Evolutionary conservation across 2,888 invertebrate genomes (phyloP), one percentile per base, ranked within the genome.

Genomic region (Drosophila antonietae): DNA sequence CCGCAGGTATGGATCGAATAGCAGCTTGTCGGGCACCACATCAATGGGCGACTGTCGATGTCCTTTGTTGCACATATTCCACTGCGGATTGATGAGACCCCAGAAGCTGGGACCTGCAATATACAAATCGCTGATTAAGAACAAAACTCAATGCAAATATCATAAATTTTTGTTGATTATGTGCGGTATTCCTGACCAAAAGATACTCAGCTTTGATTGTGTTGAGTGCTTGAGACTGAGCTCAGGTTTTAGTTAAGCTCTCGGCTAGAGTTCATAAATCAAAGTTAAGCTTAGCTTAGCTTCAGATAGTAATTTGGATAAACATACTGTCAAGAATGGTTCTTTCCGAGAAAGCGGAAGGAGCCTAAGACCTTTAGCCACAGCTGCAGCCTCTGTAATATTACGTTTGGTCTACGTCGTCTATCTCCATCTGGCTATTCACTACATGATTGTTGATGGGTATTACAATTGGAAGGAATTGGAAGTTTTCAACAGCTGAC

Each of bases 1-100:
- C 90, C 97, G 95, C 79, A 99, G 94, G 94, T 97, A 97, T 10
- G 99, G 99, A 94, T 99, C 99, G 93, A 96, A 99, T 73, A 99
- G 95, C 78, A 99, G 94, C 92, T 97, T 97, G 89, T 96, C 96
- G 3, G 99, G 99, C 91, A 99, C 98, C 81, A 99, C 96, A 94
- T 99, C 98, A 92, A 99, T 97, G 3, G 99, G 99, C 75, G 98
- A 98, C 93, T 99, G 99, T 76, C 98, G 95, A 75, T 97, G 95
- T 52, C 99, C 99, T 93, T 98, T 98, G 93, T 96, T 97, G 94
- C 99, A 99, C 95, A 99, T 96, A 91, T 96, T 96, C 99, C 99
- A 99, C 93, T 98, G 98, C 15, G 98, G 98, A 94, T 99, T 99
- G 94, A 99, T 97, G 83, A 98, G 95, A 68, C 99, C 99, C 99